Evolutionary conservation across 2,113 vertebrate species (phyloP).

Genomic region (Pedionomus torquatus): DNA sequence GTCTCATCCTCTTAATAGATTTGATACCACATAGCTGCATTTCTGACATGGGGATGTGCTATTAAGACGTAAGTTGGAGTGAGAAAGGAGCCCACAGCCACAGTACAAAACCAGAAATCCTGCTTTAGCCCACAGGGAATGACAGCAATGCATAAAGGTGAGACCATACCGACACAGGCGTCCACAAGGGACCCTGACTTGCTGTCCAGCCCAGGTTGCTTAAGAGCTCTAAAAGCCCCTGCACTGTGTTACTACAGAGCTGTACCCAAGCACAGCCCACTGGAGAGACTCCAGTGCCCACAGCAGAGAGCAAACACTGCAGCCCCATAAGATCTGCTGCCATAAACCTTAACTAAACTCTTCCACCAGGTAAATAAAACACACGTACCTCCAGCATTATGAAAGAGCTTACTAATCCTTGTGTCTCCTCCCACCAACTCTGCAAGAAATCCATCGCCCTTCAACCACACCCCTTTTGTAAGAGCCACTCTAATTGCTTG

Average conservation of each 20-base stretch:
- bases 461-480: not conserved
- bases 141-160: rapidly evolving
- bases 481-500: not conserved
- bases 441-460: rapidly evolving
- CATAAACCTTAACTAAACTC: rapidly evolving
- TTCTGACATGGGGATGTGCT: not conserved
- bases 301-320: rapidly evolving
- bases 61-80: rapidly evolving
- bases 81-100: not conserved
- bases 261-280: not conserved
- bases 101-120: rapidly evolving
- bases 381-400: rapidly evolving
- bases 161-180: not conserved
- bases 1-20: rapidly evolving
- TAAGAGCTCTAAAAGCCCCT: not conserved
- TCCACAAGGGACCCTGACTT: too few relatives aligned
- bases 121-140: rapidly evolving
- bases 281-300: rapidly evolving
- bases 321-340: not conserved
- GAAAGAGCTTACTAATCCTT: rapidly evolving
- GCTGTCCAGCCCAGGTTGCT: too few relatives aligned
- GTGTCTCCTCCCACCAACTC: rapidly evolving
- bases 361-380: not conserved
- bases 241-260: rapidly evolving
- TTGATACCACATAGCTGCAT: not conserved